Conservation (phyloP, 2,888 invertebrate genomes). For the Rambutsinella grinnellia region DNA sequence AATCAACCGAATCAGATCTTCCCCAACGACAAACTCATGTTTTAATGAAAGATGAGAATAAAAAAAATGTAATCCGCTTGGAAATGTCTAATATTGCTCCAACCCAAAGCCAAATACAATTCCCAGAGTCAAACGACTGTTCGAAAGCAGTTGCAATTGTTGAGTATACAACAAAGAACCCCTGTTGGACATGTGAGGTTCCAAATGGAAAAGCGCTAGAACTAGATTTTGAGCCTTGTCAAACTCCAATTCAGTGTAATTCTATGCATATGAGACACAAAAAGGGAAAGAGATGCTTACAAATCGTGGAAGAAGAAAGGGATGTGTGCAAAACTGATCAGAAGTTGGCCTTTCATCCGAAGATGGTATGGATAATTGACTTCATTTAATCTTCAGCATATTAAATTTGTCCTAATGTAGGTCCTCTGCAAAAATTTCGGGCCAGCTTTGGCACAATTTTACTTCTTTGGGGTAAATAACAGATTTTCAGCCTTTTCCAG, state of each 20-base stretch:
- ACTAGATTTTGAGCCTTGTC: slow-evolving; percentile 19
- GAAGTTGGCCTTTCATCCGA: slow-evolving; percentile 12
- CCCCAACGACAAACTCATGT: slow-evolving; percentile 15
- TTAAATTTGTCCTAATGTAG: too few species aligned
- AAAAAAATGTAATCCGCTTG: slow-evolving; percentile 15
- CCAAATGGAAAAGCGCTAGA: slow-evolving; percentile 23
- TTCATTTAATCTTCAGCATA: too few species aligned
- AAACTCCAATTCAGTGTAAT: slow-evolving; percentile 10
- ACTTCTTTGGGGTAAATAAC: slow-evolving; percentile 19
- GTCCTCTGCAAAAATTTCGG: slow-evolving; percentile 42
- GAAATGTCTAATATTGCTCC: slow-evolving; percentile 25
- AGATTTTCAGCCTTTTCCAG: too few species aligned
- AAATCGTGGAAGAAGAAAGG: not conserved
- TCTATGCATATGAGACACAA: slow-evolving; percentile 11
- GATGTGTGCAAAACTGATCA: slow-evolving; percentile 3
- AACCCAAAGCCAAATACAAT: too few species aligned
- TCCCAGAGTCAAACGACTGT: too few species aligned
- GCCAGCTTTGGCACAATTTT: slow-evolving; percentile 30
- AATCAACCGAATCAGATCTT: not conserved
- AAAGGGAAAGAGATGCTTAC: slow-evolving; percentile 18
- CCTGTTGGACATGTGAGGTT: slow-evolving; percentile 28
- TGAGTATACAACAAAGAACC: too few species aligned
- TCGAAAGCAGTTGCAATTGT: too few species aligned
- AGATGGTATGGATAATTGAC: too few species aligned
- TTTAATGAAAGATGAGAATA: not conserved